Evolutionary conservation across 2,888 invertebrate genomes (phyloP).

Genomic region (Thecophora atra): DNA sequence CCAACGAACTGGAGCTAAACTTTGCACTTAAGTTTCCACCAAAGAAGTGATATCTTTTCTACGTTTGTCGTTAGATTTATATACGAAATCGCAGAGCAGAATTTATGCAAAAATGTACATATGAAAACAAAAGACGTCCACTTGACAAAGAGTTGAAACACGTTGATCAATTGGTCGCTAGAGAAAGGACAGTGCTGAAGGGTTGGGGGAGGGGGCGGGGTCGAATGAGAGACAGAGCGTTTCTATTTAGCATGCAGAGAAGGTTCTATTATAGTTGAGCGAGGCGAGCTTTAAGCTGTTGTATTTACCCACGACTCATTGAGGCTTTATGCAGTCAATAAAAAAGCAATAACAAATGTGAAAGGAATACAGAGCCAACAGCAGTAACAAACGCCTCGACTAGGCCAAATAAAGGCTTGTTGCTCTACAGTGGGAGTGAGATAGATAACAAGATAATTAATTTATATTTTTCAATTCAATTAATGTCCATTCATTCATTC

Average conservation of each 20-base stretch:
- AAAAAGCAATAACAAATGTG: no score
- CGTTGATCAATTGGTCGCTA: not conserved
- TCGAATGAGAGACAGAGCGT: not conserved
- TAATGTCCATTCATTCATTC: no score
- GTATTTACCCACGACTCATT: not conserved
- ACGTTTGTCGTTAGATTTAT: slow-evolving; percentile 64
- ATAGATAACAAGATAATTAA: no score
- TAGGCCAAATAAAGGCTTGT: no score
- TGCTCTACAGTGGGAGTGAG: no score
- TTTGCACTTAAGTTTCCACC: slow-evolving; percentile 66
- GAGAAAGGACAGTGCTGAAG: not conserved
- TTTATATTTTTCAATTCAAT: no score
- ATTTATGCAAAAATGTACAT: slow-evolving; percentile 50
- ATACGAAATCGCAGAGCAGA: slow-evolving; percentile 53
- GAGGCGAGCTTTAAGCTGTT: not conserved
- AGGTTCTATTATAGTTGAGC: slow-evolving; percentile 39
- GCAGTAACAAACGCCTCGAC: no score
- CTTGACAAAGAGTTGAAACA: not conserved
- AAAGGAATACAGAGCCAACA: not conserved
- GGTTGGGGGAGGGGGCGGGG: no score
- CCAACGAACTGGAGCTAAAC: slow-evolving; percentile 65
- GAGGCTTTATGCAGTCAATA: not conserved
- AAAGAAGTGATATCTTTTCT: slow-evolving; percentile 64
- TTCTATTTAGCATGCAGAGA: slow-evolving; percentile 54
- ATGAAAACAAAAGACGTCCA: slow-evolving; percentile 38